Evolutionary conservation across 1,140 invertebrate species (phyloP).

Genomic region (Plutomurus gul): DNA sequence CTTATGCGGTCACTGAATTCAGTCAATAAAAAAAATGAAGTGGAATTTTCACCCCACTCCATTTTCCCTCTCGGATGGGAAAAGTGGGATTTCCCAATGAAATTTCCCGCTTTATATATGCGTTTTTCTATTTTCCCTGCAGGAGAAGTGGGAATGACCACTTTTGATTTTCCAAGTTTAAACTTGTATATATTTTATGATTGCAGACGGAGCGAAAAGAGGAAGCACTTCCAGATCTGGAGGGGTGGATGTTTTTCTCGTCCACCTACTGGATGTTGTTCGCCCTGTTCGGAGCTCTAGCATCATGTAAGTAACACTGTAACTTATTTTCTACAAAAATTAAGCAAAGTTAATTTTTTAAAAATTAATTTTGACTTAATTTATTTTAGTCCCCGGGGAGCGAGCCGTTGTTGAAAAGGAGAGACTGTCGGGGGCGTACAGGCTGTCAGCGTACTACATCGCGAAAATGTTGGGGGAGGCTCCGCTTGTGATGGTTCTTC

Average conservation of each 20-base stretch:
- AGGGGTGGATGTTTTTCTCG: conserved; percentile 86
- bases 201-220: conserved; percentile 66
- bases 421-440: conserved; percentile 76
- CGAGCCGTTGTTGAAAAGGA: conserved; percentile 83
- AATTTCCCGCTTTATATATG: no score
- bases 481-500: conserved; percentile 69
- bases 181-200: background rate
- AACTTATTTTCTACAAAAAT: background rate
- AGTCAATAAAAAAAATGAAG: no score
- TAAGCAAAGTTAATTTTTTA: background rate
- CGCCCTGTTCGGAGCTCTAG: conserved; percentile 77
- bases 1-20: background rate
- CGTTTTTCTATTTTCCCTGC: conserved; percentile 7
- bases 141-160: no score
- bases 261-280: conserved; percentile 87
- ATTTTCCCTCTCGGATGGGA: no score
- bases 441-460: conserved; percentile 81
- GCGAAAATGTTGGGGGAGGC: conserved; percentile 82
- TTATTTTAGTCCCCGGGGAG: conserved; percentile 74
- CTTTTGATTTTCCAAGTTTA: background rate
- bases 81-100: no score
- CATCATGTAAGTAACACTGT: conserved; percentile 67
- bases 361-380: background rate
- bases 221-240: conserved; percentile 75
- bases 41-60: no score